Evolutionary conservation across 2,888 invertebrate genomes (phyloP), one percentile per base, ranked within the genome.

Genomic region (Brachyptera risi): DNA sequence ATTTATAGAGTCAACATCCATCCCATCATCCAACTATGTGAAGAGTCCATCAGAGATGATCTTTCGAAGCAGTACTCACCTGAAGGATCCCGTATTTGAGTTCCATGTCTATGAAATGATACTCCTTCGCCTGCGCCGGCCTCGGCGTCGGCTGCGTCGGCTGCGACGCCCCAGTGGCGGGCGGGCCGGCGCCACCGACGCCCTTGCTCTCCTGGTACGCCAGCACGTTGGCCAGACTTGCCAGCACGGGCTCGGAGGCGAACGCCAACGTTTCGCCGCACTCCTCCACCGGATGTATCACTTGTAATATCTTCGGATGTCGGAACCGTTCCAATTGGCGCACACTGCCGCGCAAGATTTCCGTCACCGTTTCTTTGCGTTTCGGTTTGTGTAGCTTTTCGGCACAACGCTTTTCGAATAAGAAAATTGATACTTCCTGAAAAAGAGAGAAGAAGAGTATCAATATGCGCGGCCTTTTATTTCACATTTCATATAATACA

Each of bases 361-460:
- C 96, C 5, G 95, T 85, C 68, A 96, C 90, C n/a, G 87, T 87
- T 72, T 96, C 96, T 73, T 93, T 92, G 62, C 92, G 82, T 68
- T 93, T 90, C 2, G 94, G 94, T 71, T 93, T 96, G 78, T 92
- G 92, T 42, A 96, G 78, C 73, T 95, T 96, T 71, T 96, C 96
- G 0, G 92, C 94, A 60, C 88, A 85, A 66, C 90, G 86, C 75
- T 96, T 96, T 76, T 96, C 96, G 74, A 96, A 95, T 60, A 95
- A 81, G 77, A 96, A 96, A 66, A 96, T 87, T 0, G 96, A 95
- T 65, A 91, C 92, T 77, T 93, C 94, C 96, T 96, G 81, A 7
- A 78, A 75, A 65, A 67, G 66, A 66, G n/a, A n/a, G n/a, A n/a
- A n/a, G n/a, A n/a, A n/a, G n/a, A n/a, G n/a, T n/a, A n/a, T n/a